These are phyloP conservation scores for Clavelina lepadiformis DNA, from an alignment of 23 tunicate genomes.

Conservation along the genomic window DNA sequence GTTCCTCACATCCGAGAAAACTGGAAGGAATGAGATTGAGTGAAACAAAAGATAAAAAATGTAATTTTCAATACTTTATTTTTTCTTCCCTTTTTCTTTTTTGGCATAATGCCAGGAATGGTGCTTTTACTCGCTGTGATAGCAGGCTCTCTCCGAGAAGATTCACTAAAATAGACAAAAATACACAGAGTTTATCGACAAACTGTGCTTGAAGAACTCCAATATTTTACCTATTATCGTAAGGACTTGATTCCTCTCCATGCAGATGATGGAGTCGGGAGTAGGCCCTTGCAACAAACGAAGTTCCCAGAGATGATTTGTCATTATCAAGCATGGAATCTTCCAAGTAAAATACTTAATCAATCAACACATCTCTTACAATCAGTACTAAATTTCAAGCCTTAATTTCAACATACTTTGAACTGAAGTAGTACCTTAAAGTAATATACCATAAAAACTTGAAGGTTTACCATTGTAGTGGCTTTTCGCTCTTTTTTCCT, in stretches of 20 bases:
- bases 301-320: constrained; percentile 7
- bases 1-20: no score
- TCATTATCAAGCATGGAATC: constrained; percentile 48
- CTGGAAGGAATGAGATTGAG: no score
- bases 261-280: constrained; percentile 46
- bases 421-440: neutral
- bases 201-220: neutral
- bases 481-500: constrained; percentile 76
- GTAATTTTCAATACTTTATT: constrained; percentile 27
- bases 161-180: constrained; percentile 27
- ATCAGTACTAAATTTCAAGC: neutral
- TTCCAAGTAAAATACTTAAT: neutral
- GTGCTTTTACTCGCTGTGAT: constrained; percentile 10
- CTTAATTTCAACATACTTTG: neutral
- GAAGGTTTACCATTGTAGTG: constrained; percentile 64
- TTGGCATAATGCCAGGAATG: constrained; percentile 44
- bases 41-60: neutral
- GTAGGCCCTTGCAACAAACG: constrained; percentile 38
- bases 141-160: constrained; percentile 32
- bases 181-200: neutral
- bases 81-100: constrained; percentile 64
- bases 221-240: constrained; percentile 28
- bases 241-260: constrained; percentile 17
- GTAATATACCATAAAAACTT: neutral
- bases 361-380: neutral